Evolutionary conservation across 2,888 invertebrate species (phyloP), one percentile per base, ranked within the genome.

Genomic region (Alloplasta piceator): DNA sequence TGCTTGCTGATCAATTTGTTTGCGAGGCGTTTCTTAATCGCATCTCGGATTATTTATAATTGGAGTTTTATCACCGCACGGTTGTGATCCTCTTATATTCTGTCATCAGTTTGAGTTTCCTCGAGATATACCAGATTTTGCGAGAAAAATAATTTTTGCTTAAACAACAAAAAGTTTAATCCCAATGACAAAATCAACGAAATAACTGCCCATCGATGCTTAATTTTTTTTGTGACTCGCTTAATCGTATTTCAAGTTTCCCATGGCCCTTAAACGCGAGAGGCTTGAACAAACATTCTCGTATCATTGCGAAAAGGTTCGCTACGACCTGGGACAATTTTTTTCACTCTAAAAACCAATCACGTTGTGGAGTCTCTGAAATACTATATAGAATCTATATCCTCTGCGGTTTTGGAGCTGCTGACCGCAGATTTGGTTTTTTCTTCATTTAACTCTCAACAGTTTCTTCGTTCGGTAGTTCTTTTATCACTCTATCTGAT

Each of bases 281-380:
- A 26, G 10, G 6, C 39, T 12, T 26, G 10, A 56, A 9, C 39
- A 41, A 52, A 63, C 14, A 38, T 36, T 14, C 46, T 41, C 26
- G 56, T 67, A 50, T 67, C 75, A 48, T 56, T 41, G 66, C 60
- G 60, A 36, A 56, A 72, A 39, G 41, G 48, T 46, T 5, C 26
- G 16, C 63, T 7, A 12, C 14, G 66, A 39, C 14, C 36, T 36
- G 9, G 1, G 46, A 55, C 46, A 7, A 38, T 5, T 55, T 73
- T 66, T 72, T 80, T 58, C 46, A 9, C 41, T 46, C 52, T n/a
- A 48, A 80, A 75, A 79, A 60, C 56, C 75, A 80, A 80, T 75
- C 63, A 71, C 39, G 41, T 5, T 60, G 38, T 58, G 48, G 58
- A 70, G 12, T 14, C 52, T 63, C 43, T 41, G 38, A 43, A 61